These are phyloP conservation scores for Plebejus melissa DNA, from an alignment of 2,888 invertebrate species.

Conservation along the genomic window DNA sequence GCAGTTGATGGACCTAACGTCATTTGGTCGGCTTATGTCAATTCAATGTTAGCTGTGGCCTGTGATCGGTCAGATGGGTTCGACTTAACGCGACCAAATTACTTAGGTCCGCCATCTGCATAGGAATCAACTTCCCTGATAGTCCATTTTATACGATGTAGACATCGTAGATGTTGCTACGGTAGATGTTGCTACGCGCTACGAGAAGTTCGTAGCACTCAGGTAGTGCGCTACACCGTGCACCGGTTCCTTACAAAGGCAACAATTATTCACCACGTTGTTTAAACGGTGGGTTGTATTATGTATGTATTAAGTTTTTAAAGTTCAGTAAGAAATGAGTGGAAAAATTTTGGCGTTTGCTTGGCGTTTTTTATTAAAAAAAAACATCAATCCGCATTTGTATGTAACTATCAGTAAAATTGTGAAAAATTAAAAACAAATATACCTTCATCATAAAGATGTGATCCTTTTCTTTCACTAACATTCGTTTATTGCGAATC, in stretches of 20 bases:
- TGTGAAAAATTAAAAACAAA: too few species aligned
- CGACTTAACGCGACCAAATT: too few species aligned
- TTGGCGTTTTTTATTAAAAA: background rate
- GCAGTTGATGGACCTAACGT: too few species aligned
- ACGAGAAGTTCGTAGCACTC: conserved; percentile 3
- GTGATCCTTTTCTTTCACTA: too few species aligned
- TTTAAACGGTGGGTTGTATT: background rate
- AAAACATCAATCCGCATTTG: background rate
- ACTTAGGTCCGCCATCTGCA: too few species aligned
- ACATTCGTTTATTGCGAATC: too few species aligned
- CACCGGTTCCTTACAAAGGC: background rate
- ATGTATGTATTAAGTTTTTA: background rate
- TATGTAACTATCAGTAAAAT: background rate
- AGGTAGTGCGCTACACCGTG: conserved; percentile 1
- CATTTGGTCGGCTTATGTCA: too few species aligned
- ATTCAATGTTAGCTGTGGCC: too few species aligned
- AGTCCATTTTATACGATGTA: background rate
- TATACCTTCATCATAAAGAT: too few species aligned
- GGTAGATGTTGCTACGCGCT: background rate
- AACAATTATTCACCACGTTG: background rate
- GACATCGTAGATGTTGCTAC: background rate
- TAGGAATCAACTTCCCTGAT: too few species aligned
- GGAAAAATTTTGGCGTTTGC: background rate
- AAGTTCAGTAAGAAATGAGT: background rate
- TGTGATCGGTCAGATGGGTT: too few species aligned